Conservation (phyloP, 2,888 invertebrate species). For the Aspidiotus destructor region DNA sequence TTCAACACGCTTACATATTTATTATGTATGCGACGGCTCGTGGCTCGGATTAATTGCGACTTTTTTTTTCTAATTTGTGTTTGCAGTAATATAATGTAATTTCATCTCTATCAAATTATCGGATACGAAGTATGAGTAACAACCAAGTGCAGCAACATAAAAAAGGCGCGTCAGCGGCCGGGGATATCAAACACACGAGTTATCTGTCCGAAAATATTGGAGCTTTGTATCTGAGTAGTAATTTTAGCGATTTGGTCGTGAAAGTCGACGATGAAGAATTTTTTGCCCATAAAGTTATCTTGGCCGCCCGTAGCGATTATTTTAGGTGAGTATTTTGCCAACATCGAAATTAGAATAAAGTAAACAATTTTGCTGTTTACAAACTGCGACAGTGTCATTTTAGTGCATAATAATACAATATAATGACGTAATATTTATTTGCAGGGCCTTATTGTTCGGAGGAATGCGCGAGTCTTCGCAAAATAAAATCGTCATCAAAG, state of each 20-base stretch:
- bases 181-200: constrained; percentile 54
- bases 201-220: constrained; percentile 79
- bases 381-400: neutral
- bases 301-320: constrained; percentile 92
- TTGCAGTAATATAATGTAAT: no score
- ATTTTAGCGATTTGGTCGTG: constrained; percentile 83
- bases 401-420: neutral
- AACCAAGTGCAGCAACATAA: constrained; percentile 17
- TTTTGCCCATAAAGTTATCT: constrained; percentile 68
- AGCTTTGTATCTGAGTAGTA: constrained; percentile 70
- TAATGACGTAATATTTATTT: neutral
- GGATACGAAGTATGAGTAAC: constrained; percentile 7
- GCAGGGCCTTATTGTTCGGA: constrained; percentile 50
- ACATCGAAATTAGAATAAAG: neutral
- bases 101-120: no score
- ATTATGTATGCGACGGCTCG: no score
- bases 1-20: no score
- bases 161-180: constrained; percentile 12
- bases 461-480: constrained; percentile 56
- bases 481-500: constrained; percentile 73
- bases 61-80: no score
- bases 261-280: constrained; percentile 67
- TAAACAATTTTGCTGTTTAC: neutral
- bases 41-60: no score
- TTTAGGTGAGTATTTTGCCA: constrained; percentile 61